Percentiles rank a stretch among this genome's conserved stretches.
These are phyloP conservation scores for Cyphomyrmex costatus DNA, from an alignment of 1,140 invertebrate species.

Conservation along the genomic window DNA sequence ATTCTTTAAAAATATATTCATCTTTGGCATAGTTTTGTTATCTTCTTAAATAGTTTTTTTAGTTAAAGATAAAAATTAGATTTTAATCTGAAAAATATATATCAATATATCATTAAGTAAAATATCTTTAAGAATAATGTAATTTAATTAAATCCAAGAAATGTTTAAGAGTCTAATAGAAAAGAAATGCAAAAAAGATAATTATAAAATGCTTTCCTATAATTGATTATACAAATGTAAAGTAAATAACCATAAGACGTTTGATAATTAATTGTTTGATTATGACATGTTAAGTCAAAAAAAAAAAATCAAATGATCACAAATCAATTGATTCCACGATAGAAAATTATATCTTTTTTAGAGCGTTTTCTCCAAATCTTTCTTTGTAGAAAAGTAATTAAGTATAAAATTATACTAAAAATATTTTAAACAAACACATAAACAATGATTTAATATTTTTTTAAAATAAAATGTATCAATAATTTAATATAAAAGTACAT, in stretches of 20 bases:
- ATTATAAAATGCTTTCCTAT: background rate
- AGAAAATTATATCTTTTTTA: background rate
- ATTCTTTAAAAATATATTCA: background rate
- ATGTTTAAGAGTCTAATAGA: background rate
- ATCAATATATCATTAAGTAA: background rate
- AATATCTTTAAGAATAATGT: background rate
- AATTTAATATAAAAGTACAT: background rate
- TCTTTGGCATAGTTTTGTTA: background rate
- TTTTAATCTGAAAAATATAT: background rate
- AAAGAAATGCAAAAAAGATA: background rate
- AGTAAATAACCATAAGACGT: background rate
- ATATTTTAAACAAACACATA: slow-evolving; percentile 7
- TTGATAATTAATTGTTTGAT: background rate
- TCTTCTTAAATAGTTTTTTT: no score
- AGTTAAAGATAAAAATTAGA: background rate
- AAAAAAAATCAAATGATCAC: no score
- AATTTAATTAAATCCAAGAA: background rate
- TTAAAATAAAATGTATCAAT: slow-evolving; percentile 2
- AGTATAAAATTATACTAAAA: background rate
- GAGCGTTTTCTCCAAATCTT: background rate
- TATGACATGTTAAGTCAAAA: background rate
- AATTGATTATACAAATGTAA: background rate
- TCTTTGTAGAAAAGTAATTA: background rate
- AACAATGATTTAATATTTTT: background rate
- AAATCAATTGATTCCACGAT: background rate